Conservation (phyloP, 2,797 vertebrate genomes). For the Crocidura indochinensis region DNA sequence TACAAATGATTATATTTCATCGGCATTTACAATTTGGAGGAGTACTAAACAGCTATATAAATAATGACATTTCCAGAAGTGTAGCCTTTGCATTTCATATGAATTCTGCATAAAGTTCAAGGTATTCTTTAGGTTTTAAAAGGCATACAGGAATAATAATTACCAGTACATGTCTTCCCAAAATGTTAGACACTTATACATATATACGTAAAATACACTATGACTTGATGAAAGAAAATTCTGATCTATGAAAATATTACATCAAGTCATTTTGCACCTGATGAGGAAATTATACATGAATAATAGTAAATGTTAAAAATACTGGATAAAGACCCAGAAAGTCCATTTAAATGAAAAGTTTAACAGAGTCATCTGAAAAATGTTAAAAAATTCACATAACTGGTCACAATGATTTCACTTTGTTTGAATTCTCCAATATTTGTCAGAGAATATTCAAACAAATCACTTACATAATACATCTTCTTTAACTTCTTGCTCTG, state of each 20-base stretch:
- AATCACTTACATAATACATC: slow-evolving; percentile 58
- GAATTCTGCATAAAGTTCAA: slow-evolving; percentile 60
- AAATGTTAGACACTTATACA: slow-evolving; percentile 69
- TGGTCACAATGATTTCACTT: slow-evolving; percentile 65
- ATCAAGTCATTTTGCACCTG: slow-evolving; percentile 72
- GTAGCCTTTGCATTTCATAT: slow-evolving; percentile 68
- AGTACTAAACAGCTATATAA: slow-evolving; percentile 58
- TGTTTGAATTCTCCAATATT: slow-evolving; percentile 62
- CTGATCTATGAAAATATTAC: slow-evolving; percentile 78
- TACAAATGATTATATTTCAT: slow-evolving; percentile 61
- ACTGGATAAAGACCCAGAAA: slow-evolving; percentile 73
- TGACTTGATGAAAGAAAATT: slow-evolving; percentile 78
- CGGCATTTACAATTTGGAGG: slow-evolving; percentile 5
- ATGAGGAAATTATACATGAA: slow-evolving; percentile 68
- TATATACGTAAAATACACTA: slow-evolving; percentile 76
- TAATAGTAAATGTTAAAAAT: slow-evolving; percentile 77
- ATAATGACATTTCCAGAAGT: slow-evolving; percentile 59
- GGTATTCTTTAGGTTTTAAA: slow-evolving; percentile 78
- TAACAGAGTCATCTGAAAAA: slow-evolving; percentile 70
- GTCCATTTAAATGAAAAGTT: slow-evolving; percentile 55
- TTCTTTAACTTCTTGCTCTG: slow-evolving; percentile 42
- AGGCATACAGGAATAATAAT: slow-evolving; percentile 75
- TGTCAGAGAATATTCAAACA: slow-evolving; percentile 48
- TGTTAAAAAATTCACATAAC: slow-evolving; percentile 48
- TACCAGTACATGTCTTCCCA: slow-evolving; percentile 44